Evolutionary conservation across 23 tunicate species (phyloP).

Genomic region (Trididemnum nubilum): DNA sequence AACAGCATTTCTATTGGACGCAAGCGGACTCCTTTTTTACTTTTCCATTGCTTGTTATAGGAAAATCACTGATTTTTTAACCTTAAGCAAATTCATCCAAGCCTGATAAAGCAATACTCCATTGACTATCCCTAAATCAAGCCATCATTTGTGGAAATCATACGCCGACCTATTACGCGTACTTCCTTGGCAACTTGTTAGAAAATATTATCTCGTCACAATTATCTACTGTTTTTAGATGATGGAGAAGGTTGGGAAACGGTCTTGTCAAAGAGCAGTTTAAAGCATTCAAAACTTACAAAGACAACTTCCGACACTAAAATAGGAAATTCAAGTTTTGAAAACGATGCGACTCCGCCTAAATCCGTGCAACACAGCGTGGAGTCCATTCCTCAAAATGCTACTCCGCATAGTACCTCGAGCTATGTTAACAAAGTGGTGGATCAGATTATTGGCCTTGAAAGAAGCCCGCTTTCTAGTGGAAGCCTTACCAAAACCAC

Average conservation of each 20-base stretch:
- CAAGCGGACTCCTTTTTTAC: too few relatives aligned
- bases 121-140: too few relatives aligned
- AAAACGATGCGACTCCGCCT: neutral
- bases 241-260: constrained; percentile 92
- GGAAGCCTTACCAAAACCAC: neutral
- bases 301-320: neutral
- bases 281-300: constrained; percentile 15
- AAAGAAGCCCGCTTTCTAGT: neutral
- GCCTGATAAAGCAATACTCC: too few relatives aligned
- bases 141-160: too few relatives aligned
- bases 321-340: neutral
- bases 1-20: too few relatives aligned
- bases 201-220: too few relatives aligned
- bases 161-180: too few relatives aligned
- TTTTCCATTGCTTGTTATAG: too few relatives aligned
- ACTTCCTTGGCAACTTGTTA: too few relatives aligned
- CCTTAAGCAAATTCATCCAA: too few relatives aligned
- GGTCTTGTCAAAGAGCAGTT: constrained; percentile 50
- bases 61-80: too few relatives aligned
- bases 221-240: constrained; percentile 23
- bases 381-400: neutral
- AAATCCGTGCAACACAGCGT: neutral
- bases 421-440: constrained; percentile 52
- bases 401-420: neutral
- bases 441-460: constrained; percentile 55